Base-by-base conservation (phyloP, 2,797 vertebrate genomes). In the Melanogrammus aeglefinus region DNA sequence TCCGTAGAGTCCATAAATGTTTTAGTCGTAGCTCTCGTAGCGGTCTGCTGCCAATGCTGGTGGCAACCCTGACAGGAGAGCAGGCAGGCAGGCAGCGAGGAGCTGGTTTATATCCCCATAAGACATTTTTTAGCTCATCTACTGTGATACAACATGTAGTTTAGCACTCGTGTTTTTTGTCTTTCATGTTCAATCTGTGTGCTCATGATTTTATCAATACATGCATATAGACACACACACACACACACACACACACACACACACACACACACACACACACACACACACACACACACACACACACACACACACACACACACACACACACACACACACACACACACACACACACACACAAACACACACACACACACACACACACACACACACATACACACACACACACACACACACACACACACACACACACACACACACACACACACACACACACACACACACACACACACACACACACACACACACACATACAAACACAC, bases 201-300 rank as follows among this genome's bases (percentile, higher is more conserved):
- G 57, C 57, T 63, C 6, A 13, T 63, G n/a, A 63, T 57, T 18
- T 14, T 24, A 63, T 63, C 6, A 63, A 63, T 63, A 24, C 21
- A 63, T 63, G 10, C 57, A 63, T n/a, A 24, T 24, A 63, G 21
- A n/a, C n/a, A 73, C 24, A 66, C 6, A 74, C 21, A 1, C 29
- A 73, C 79, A 8, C 66, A 77, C 14, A 73, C 31, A 70, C 44
- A 69, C 5, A 33, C 75, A 35, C 72, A 41, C 18, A 70, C 71
- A 76, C 66, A 35, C 79, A 21, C 73, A 74, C 36, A 24, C 73
- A 21, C 1, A 10, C 74, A 44, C 74, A 51, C 74, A 27, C 24
- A 47, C 73, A 74, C 73, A 39, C 1, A 39, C 73, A 24, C 8
- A 74, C 73, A 44, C 35, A 41, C 38, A 0, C 73, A 41, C 3